Base-by-base conservation (phyloP, 2,888 invertebrate species). In the Fragum sueziense region DNA sequence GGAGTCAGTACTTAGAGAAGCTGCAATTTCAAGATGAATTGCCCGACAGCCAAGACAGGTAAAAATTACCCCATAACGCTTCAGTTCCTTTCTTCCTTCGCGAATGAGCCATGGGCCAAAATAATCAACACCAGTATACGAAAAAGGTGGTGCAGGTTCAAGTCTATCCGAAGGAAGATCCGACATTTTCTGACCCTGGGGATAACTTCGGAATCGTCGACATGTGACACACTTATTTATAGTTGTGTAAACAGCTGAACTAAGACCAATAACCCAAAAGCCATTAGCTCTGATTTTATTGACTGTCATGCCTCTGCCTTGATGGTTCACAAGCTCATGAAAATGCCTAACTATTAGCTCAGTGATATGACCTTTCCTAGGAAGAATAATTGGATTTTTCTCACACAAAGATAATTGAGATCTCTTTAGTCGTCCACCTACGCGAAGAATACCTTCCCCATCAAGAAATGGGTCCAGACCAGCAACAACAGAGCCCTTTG, bases 111-210 rank as follows among this genome's bases (percentile, higher is more conserved):
- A 61, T 20, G 61, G 61, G 17, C 61, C 61, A 11, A 61, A 61
- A 14, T 11, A 33, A n/a, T 61, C 61, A 7, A 61, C 31, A 14
- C 31, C 61, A 31, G 31, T 20, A 61, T 61, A 61, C 11, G 61
- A 27, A 14, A 61, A 61, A 17, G 61, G 61, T 61, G 61, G 61
- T 29, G 61, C 27, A 1, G 17, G 29, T 31, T 76, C 79, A 2
- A 92, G 85, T 72, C 93, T 75, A 9, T 88, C 85, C 6, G 34
- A 20, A 0, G 93, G 92, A 14, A 93, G 81, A 31, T 89, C 84
- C 0, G 90, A 88, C 91, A 92, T 93, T 22, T 91, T 86, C 52
- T 90, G 88, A 9, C 80, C 68, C 31, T 79, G 79, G 0, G 82
- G 27, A 22, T 57, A 65, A 4, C 88, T 87, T 14, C 86, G 82